These are phyloP conservation scores for Erythrocercus mccallii DNA, from an alignment of 2,113 vertebrate genomes.

Conservation along the genomic window DNA sequence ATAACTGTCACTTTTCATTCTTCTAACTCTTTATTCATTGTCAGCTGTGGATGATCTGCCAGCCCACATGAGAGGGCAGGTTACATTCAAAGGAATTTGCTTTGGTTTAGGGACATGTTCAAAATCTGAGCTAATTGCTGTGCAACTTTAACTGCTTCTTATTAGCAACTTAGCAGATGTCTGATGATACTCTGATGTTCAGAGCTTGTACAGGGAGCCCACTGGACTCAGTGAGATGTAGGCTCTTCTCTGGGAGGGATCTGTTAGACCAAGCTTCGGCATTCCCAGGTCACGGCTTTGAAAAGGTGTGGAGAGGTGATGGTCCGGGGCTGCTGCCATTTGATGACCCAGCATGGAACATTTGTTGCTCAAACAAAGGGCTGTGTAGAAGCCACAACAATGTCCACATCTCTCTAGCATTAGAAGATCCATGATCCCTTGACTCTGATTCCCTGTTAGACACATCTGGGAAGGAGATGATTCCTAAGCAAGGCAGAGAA, in stretches of 20 bases:
- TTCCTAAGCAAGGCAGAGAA: neutral
- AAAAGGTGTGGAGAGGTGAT: neutral
- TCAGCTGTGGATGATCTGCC: slow-evolving; percentile 16
- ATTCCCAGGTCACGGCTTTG: neutral
- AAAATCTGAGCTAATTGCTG: slow-evolving; percentile 49
- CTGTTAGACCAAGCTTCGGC: neutral
- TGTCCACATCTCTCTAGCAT: neutral
- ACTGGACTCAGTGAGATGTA: fast-evolving
- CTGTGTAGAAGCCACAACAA: neutral
- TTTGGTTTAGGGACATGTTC: slow-evolving; percentile 17
- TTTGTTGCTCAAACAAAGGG: neutral
- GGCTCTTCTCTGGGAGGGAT: neutral
- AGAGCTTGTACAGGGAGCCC: neutral
- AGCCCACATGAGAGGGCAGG: slow-evolving; percentile 47
- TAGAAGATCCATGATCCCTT: neutral
- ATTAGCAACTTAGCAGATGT: neutral
- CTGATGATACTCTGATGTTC: neutral
- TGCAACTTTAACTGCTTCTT: slow-evolving; percentile 31
- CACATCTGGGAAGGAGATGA: neutral
- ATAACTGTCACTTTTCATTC: slow-evolving; percentile 36
- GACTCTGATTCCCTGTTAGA: neutral
- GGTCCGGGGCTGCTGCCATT: neutral
- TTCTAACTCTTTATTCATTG: slow-evolving; percentile 7
- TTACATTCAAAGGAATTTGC: slow-evolving; percentile 33
- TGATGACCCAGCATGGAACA: neutral